phyloP scores from a whole-genome alignment of 2,113 vertebrate genomes.

The Equus przewalskii region DNA sequence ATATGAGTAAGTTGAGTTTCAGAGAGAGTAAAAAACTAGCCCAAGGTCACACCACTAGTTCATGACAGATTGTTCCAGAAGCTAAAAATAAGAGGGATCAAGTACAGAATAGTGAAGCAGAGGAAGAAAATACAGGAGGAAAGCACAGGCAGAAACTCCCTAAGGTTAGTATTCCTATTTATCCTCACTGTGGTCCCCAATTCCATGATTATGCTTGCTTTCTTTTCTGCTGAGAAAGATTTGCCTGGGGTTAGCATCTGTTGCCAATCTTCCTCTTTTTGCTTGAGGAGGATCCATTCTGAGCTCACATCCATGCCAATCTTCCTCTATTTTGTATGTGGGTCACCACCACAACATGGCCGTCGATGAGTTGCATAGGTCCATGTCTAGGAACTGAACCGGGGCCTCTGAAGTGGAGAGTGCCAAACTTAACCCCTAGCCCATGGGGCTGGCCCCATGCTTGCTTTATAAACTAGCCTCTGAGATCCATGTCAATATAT shows the following conservation, averaged over 20 bases:
- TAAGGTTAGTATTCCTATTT: conserved; percentile 29
- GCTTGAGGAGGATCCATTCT: too few species aligned
- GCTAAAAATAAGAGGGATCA: conserved; percentile 12
- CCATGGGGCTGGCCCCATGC: too few species aligned
- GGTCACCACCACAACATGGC: too few species aligned
- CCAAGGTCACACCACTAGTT: neutral
- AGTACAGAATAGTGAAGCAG: neutral
- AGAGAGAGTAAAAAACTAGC: conserved; percentile 50
- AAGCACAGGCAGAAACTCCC: neutral
- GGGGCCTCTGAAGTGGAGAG: too few species aligned
- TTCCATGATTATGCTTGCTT: neutral
- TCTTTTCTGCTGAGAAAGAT: neutral
- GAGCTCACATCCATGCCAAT: too few species aligned
- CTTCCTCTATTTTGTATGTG: too few species aligned
- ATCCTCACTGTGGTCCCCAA: neutral
- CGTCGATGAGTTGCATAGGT: too few species aligned
- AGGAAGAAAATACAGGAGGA: neutral
- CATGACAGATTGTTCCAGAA: conserved; percentile 40
- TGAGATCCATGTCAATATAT: neutral
- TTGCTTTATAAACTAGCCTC: conserved; percentile 40
- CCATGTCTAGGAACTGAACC: too few species aligned
- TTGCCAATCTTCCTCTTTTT: too few species aligned
- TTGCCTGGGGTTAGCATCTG: too few species aligned
- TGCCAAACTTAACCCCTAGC: too few species aligned
- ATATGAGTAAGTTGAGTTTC: conserved; percentile 61